Evolutionary conservation across 92 coral and sea anemone species (phyloP), one percentile per base, ranked within the genome.

Genomic region (Palythoa grandiflora): DNA sequence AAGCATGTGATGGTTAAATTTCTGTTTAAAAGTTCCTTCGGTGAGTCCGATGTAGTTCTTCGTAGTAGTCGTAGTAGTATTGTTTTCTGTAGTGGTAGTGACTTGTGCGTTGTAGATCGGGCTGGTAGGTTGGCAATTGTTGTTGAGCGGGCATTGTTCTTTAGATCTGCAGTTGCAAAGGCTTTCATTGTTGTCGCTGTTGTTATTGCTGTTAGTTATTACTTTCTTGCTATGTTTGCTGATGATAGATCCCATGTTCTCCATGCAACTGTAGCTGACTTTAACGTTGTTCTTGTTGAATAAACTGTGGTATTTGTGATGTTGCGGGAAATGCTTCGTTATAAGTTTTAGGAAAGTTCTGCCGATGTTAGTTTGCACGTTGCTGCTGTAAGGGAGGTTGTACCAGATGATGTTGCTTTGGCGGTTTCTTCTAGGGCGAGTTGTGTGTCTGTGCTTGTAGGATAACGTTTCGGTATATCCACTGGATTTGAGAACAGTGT

Each of bases 61-160:
- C 1, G 17, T 70, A 38, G 73, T 28, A 38, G 70, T 66, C 4
- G 2, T 51, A 9, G 78, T 68, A 7, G 35, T 54, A 3, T 28
- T 28, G 28, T 28, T 28, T 28, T 28, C 28, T 28, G 70, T 66
- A 1, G 2, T 51, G 2, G 78, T 68, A 7, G 12, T 54, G 2
- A 87, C 86, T 47, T 54, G 61, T 15, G 89, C 85, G 55, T 87
- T 51, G 85, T 87, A 87, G 39, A 87, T 38, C 66, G 76, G 61
- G 55, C 37, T 54, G 37, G 78, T 28, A 8, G 85, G 11, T 59
- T 63, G 66, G 87, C 90, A 78, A 16, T 87, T 65, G 74, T 74
- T 68, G 78, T 87, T 38, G 3, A 87, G 77, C 55, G 90, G 90
- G 86, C 86, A 87, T 63, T 60, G 57, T 73, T 73, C 68, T 40